Conservation (phyloP, 2,888 invertebrate genomes). For the Pristionchus fissidentatus region DNA sequence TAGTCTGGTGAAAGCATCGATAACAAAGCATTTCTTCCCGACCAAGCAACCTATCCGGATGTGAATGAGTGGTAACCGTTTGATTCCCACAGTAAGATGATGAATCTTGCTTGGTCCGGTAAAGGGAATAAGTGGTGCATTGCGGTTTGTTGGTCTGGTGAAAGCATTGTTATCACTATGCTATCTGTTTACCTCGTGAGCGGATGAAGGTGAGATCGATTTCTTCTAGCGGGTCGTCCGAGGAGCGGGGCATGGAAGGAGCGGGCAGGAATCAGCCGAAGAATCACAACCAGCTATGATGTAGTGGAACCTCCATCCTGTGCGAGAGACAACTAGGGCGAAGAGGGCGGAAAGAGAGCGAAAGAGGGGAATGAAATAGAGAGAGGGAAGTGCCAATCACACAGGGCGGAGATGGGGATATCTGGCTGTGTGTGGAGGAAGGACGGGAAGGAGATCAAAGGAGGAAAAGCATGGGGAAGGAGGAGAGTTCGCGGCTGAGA, state of each 20-base stretch:
- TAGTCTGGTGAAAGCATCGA: too few relatives aligned
- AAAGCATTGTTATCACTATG: background rate
- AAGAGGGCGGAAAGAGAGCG: slow-evolving; percentile 8
- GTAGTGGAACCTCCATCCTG: slow-evolving; percentile 37
- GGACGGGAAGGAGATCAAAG: slow-evolving; percentile 19
- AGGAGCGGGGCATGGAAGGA: slow-evolving; percentile 23
- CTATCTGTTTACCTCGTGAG: slow-evolving; percentile 18
- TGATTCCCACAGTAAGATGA: too few relatives aligned
- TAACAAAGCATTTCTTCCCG: too few relatives aligned
- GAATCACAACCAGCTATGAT: slow-evolving; percentile 37
- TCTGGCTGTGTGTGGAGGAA: background rate
- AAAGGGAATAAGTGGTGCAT: too few relatives aligned
- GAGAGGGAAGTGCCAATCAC: slow-evolving; percentile 39
- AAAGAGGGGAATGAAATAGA: slow-evolving; percentile 7
- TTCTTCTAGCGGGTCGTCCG: slow-evolving; percentile 42
- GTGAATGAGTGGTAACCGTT: too few relatives aligned
- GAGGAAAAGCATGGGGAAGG: slow-evolving; percentile 25
- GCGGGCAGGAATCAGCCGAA: background rate
- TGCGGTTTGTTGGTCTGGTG: too few relatives aligned
- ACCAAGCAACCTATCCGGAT: too few relatives aligned
- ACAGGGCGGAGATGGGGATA: background rate
- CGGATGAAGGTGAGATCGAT: slow-evolving; percentile 47
- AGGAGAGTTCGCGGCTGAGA: background rate
- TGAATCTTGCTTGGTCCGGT: too few relatives aligned
- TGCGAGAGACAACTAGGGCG: slow-evolving; percentile 26